These are phyloP conservation scores for Chaetodon trifascialis DNA, from an alignment of 2,113 vertebrate genomes.

Conservation along the genomic window DNA sequence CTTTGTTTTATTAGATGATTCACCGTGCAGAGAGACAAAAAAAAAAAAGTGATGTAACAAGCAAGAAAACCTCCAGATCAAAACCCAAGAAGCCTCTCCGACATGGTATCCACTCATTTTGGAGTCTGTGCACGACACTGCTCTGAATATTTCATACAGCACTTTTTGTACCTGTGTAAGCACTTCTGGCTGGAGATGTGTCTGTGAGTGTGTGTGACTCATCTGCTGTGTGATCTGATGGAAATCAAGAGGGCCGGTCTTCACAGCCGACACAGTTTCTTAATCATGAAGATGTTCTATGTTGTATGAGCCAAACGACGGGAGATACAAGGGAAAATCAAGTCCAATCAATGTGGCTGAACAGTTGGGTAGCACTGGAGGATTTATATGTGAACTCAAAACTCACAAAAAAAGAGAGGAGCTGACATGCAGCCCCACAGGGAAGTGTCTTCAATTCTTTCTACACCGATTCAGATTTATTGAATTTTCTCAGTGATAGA, in stretches of 20 bases:
- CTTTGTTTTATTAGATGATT: not conserved
- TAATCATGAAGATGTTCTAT: not conserved
- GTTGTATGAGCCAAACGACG: not conserved
- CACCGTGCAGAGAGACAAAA: not conserved
- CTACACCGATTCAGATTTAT: conserved; percentile 9
- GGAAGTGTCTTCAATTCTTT: conserved; percentile 15
- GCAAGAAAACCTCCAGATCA: not conserved
- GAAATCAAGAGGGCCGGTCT: conserved; percentile 6
- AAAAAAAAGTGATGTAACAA: not conserved
- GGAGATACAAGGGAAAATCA: not conserved
- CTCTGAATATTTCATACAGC: conserved; percentile 59
- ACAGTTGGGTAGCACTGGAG: not conserved
- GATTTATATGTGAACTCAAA: conserved; percentile 18
- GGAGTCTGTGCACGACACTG: conserved; percentile 16
- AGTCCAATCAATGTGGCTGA: not conserved
- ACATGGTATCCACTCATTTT: not conserved
- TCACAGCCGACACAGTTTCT: conserved; percentile 20
- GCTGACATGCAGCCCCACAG: not conserved
- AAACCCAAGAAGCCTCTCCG: not conserved
- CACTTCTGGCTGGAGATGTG: conserved; percentile 28
- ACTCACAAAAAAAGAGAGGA: not conserved
- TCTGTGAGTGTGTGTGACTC: conserved; percentile 34
- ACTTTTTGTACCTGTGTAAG: conserved; percentile 55
- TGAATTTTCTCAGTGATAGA: conserved; percentile 9
- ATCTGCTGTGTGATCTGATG: conserved; percentile 41